A percentile compares a stretch with the other conserved stretches of the same genome.
phyloP scores from a whole-genome alignment of 2,888 invertebrate genomes.

The Stenodema calcarata region DNA sequence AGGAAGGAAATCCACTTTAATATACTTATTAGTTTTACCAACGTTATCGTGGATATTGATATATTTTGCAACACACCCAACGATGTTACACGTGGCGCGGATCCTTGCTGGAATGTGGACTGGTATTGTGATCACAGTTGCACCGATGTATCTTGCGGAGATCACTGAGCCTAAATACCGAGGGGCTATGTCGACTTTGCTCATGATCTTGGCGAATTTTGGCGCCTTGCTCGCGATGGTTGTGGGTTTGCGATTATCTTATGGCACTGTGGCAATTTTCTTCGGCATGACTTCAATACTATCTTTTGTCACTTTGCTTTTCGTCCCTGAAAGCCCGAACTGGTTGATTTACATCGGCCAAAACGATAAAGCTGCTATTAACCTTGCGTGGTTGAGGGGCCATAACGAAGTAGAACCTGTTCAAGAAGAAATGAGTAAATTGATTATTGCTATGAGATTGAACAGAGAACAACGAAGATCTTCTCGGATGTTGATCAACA shows the following conservation, averaged over 20 bases:
- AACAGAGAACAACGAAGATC: slow-evolving; percentile 49
- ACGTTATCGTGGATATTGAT: slow-evolving; percentile 73
- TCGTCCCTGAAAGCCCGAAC: slow-evolving; percentile 74
- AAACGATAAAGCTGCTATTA: slow-evolving; percentile 66
- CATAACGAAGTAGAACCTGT: slow-evolving; percentile 67
- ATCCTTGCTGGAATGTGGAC: slow-evolving; percentile 46
- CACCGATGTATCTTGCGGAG: slow-evolving; percentile 87
- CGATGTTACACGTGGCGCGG: slow-evolving; percentile 50
- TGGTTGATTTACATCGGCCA: slow-evolving; percentile 66
- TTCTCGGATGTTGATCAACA: slow-evolving; percentile 50
- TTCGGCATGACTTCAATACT: slow-evolving; percentile 67
- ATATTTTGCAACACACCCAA: slow-evolving; percentile 56
- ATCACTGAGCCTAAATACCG: slow-evolving; percentile 65
- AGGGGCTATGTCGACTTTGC: slow-evolving; percentile 68
- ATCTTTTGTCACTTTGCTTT: slow-evolving; percentile 66
- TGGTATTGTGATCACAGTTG: slow-evolving; percentile 74
- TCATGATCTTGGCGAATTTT: slow-evolving; percentile 66
- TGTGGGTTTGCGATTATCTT: slow-evolving; percentile 68
- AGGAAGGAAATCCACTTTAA: slow-evolving; percentile 74
- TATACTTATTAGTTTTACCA: slow-evolving; percentile 60
- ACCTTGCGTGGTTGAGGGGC: slow-evolving; percentile 68
- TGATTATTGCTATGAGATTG: slow-evolving; percentile 21
- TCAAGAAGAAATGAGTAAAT: slow-evolving; percentile 61
- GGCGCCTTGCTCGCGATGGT: slow-evolving; percentile 70
- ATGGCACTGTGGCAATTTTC: slow-evolving; percentile 66